Base-by-base conservation (phyloP, 2,113 vertebrate species). In the Macrotus californicus region DNA sequence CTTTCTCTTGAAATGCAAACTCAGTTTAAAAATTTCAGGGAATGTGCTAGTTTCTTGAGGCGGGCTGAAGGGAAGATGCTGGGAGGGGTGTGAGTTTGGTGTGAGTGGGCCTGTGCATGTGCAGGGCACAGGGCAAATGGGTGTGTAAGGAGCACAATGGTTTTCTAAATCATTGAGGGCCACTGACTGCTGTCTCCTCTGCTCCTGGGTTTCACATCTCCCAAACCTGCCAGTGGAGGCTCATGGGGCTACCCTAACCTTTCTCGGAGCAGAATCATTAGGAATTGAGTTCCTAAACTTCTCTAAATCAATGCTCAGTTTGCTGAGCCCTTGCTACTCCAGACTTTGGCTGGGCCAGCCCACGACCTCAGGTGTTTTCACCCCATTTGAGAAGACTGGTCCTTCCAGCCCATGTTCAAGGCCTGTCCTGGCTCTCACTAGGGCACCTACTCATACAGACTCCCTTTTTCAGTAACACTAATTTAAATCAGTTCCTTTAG, bases 1-100 rank as follows among this genome's bases (percentile, higher is more conserved):
- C 75, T 90, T 94, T 93, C 91, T 81, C 46, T 93, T 92, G 90
- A 83, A 70, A 76, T 87, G 75, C 66, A 91, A 91, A 59, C 59
- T 43, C 52, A 13, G 15, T 84, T 96, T 81, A 48, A 54, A 75
- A 94, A 39, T 67, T 43, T 43, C 29, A 39, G 75, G 48, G 86
- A 80, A 19, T 52, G 80, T 80, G n/a, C 59, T 81, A 41, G 66
- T 80, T 89, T 93, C 73, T 73, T 54, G 72, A 46, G 46, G 43
- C 31, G 39, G 50, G 76, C 64, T 72, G 79, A 87, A 85, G 2
- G 18, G 56, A 72, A 50, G 24, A n/a, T 5, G 21, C 54, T 50
- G 54, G 75, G 61, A 80, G 34, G 29, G 70, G 13, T 22, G 69
- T 66, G 73, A 48, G 29, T 80, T 70, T 46, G 56, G 52, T 59